Percentiles rank a stretch among this genome's conserved stretches.
Evolutionary conservation across 1,140 invertebrate genomes (phyloP).

Genomic region (Trissolcus basalis): DNA sequence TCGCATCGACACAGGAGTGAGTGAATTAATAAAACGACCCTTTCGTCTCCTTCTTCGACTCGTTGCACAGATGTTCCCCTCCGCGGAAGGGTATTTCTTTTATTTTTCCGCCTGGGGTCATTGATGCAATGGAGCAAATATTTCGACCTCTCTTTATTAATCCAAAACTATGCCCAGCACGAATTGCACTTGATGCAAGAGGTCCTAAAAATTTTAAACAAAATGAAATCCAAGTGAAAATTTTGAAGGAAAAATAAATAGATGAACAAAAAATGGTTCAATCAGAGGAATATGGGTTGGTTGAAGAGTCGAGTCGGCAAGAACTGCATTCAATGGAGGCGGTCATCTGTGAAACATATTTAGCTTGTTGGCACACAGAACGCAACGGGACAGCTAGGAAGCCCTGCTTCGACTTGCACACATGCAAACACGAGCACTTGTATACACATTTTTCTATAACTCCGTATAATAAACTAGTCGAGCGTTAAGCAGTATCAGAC

Average conservation of each 20-base stretch:
- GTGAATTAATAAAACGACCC: conserved; percentile 67
- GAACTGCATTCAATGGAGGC: conserved; percentile 70
- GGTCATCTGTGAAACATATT: conserved; percentile 76
- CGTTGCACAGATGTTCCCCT: conserved; percentile 64
- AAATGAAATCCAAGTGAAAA: too few relatives aligned
- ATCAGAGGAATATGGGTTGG: conserved; percentile 1
- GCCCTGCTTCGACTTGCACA: conserved; percentile 49
- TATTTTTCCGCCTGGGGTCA: conserved; percentile 65
- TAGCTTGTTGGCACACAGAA: conserved; percentile 75
- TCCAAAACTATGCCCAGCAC: too few relatives aligned
- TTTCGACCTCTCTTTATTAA: too few relatives aligned
- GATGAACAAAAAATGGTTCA: background rate
- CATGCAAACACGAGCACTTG: conserved; percentile 42
- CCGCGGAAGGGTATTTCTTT: conserved; percentile 60
- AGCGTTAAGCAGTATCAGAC: conserved; percentile 46
- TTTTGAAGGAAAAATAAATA: background rate
- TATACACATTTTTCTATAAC: conserved; percentile 51
- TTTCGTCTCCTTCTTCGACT: conserved; percentile 51
- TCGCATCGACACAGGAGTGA: conserved; percentile 49
- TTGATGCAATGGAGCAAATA: conserved; percentile 30
- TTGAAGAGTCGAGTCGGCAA: conserved; percentile 39
- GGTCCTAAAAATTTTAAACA: too few relatives aligned
- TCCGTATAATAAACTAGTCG: conserved; percentile 49
- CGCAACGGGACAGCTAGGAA: conserved; percentile 67
- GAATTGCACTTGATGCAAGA: too few relatives aligned